Conservation (phyloP, 2,888 invertebrate species). For the Andrena praecox region DNA sequence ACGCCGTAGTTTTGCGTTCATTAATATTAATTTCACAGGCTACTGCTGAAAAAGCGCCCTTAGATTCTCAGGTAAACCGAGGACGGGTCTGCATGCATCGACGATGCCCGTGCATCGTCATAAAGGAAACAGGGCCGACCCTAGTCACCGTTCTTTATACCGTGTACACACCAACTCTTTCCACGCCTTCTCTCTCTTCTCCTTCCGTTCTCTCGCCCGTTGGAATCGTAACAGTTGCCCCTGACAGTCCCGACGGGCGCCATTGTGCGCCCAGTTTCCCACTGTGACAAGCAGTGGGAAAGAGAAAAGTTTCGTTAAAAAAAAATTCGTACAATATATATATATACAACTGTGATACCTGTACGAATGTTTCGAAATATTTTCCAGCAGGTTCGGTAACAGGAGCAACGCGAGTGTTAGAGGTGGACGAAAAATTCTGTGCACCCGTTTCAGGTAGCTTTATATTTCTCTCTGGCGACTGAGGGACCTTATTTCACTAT, state of each 20-base stretch:
- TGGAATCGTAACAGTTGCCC: conserved; percentile 54
- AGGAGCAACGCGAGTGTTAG: too few species aligned
- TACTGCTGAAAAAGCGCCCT: conserved; percentile 61
- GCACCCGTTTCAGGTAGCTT: too few species aligned
- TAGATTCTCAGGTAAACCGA: conserved; percentile 54
- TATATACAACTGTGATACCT: neutral
- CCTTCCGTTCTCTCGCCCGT: neutral
- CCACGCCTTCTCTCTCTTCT: conserved; percentile 9
- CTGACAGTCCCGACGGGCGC: conserved; percentile 40
- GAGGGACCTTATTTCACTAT: neutral
- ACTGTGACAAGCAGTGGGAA: neutral
- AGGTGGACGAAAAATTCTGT: too few species aligned
- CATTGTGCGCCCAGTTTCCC: conserved; percentile 25
- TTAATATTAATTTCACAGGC: conserved; percentile 65
- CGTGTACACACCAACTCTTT: conserved; percentile 8
- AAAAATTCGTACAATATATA: neutral
- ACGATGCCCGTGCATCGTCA: conserved; percentile 52
- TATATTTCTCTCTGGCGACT: neutral
- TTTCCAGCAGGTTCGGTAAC: neutral
- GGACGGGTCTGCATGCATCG: conserved; percentile 53
- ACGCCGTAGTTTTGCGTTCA: conserved; percentile 60
- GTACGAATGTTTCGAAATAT: neutral
- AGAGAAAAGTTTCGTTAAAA: neutral
- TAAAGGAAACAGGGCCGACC: conserved; percentile 57
- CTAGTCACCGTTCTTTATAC: conserved; percentile 40